Conservation (phyloP, 2,888 invertebrate species). For the Trichogramma evanescens region DNA sequence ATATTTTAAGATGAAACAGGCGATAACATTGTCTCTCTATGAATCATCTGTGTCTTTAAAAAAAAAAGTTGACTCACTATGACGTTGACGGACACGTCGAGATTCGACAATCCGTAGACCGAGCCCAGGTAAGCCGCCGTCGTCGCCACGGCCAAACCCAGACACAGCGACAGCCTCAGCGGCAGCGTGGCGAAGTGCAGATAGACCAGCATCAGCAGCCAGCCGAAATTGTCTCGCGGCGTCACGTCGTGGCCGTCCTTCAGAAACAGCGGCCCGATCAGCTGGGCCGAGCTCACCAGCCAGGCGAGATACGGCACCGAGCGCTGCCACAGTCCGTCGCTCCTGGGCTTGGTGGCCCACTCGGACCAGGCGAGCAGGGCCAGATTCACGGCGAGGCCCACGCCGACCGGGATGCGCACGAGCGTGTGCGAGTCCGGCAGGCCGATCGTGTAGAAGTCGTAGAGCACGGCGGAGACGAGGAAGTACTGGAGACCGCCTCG, state of each 20-base stretch:
- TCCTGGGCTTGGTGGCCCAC: slow-evolving; percentile 34
- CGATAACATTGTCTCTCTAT: too few species aligned
- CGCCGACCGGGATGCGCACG: slow-evolving; percentile 38
- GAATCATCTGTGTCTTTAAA: too few species aligned
- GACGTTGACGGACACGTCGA: slow-evolving; percentile 2
- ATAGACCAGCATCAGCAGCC: slow-evolving; percentile 67
- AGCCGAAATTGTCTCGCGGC: slow-evolving; percentile 62
- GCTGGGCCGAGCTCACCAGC: slow-evolving; percentile 57
- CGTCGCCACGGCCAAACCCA: slow-evolving; percentile 56
- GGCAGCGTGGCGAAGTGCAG: slow-evolving; percentile 69
- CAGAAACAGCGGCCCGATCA: slow-evolving; percentile 57
- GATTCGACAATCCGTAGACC: slow-evolving; percentile 52
- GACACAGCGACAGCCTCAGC: slow-evolving; percentile 58
- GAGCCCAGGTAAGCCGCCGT: slow-evolving; percentile 57
- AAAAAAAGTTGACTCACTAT: slow-evolving; percentile 6
- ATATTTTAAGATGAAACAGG: too few species aligned
- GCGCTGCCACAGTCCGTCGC: slow-evolving; percentile 49
- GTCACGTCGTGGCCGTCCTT: slow-evolving; percentile 53
- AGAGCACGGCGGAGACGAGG: slow-evolving; percentile 59
- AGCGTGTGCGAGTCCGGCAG: slow-evolving; percentile 47
- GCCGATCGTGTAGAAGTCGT: slow-evolving; percentile 57
- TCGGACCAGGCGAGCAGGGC: slow-evolving; percentile 41
- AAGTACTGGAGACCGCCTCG: slow-evolving; percentile 65
- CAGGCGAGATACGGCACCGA: slow-evolving; percentile 61
- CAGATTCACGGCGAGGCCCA: slow-evolving; percentile 42